Evolutionary conservation across 1,140 invertebrate genomes (phyloP).

Genomic region (Eumeta japonica): DNA sequence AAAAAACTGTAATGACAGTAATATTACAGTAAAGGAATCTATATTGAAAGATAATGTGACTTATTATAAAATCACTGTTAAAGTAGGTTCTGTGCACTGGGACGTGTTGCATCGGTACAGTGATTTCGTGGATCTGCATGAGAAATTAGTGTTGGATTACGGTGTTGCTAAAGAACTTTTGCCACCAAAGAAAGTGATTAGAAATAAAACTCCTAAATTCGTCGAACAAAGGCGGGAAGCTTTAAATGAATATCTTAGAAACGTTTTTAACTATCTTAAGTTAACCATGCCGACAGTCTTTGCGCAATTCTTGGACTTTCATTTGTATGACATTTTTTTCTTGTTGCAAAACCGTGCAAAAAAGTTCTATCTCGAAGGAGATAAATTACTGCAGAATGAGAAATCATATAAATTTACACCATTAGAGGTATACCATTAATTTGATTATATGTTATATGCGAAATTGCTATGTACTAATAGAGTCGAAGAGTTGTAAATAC

Average conservation of each 20-base stretch:
- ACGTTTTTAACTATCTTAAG: conserved; percentile 70
- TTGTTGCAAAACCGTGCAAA: conserved; percentile 75
- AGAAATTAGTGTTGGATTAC: conserved; percentile 74
- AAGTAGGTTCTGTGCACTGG: conserved; percentile 74
- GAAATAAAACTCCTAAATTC: conserved; percentile 71
- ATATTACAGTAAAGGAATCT: conserved; percentile 40
- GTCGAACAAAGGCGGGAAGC: conserved; percentile 78
- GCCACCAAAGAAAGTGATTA: conserved; percentile 84
- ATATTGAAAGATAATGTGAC: conserved; percentile 49
- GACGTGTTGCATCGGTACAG: conserved; percentile 81
- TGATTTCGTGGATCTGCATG: conserved; percentile 86
- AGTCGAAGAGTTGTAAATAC: too few species aligned
- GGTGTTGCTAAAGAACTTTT: conserved; percentile 80
- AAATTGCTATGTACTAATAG: neutral
- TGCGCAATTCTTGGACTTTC: conserved; percentile 76
- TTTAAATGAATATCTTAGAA: conserved; percentile 79
- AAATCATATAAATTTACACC: conserved; percentile 68
- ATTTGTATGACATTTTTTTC: conserved; percentile 81
- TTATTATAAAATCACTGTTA: conserved; percentile 51
- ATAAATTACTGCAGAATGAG: conserved; percentile 61
- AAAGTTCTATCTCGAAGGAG: conserved; percentile 69
- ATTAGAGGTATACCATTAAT: conserved; percentile 64
- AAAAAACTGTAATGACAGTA: conserved; percentile 41
- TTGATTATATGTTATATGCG: conserved; percentile 4
- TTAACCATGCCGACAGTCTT: conserved; percentile 73